A percentile compares a stretch with the other conserved stretches of the same genome.
Conservation (phyloP, 2,113 vertebrate genomes). For the Philantomba maxwellii region DNA sequence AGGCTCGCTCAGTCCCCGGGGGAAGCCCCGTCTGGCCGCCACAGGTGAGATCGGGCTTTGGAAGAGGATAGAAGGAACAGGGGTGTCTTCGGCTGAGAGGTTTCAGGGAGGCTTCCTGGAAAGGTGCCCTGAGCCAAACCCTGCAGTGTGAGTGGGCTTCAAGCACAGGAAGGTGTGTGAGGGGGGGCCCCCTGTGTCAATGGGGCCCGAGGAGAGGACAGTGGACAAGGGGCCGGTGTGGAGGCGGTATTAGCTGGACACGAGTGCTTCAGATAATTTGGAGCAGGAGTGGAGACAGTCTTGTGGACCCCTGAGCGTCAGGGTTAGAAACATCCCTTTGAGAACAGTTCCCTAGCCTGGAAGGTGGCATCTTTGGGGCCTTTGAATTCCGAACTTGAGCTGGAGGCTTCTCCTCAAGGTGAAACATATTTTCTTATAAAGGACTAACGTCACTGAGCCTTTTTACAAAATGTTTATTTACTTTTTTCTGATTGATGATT, state of each 20-base stretch:
- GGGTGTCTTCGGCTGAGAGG: neutral
- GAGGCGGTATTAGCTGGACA: neutral
- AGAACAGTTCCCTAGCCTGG: neutral
- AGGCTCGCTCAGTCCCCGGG: neutral
- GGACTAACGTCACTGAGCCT: neutral
- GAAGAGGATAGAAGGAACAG: neutral
- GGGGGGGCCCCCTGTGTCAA: neutral
- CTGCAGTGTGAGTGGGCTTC: neutral
- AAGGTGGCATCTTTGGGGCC: neutral
- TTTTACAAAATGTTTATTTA: neutral
- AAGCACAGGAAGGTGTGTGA: neutral
- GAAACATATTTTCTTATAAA: neutral
- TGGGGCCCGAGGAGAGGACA: neutral
- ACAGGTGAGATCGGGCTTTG: neutral
- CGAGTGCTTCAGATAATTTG: neutral
- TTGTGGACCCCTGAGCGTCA: neutral
- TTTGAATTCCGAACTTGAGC: neutral
- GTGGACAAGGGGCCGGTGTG: neutral
- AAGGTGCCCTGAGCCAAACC: neutral
- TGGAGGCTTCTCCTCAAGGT: neutral
- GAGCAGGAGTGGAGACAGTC: neutral
- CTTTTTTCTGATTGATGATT: neutral
- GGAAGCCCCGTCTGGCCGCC: neutral
- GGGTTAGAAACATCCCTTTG: neutral
- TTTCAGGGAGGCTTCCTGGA: neutral